Evolutionary conservation across 2,113 vertebrate genomes (phyloP), one percentile per base, ranked within the genome.

Genomic region (Xyrauchen texanus): DNA sequence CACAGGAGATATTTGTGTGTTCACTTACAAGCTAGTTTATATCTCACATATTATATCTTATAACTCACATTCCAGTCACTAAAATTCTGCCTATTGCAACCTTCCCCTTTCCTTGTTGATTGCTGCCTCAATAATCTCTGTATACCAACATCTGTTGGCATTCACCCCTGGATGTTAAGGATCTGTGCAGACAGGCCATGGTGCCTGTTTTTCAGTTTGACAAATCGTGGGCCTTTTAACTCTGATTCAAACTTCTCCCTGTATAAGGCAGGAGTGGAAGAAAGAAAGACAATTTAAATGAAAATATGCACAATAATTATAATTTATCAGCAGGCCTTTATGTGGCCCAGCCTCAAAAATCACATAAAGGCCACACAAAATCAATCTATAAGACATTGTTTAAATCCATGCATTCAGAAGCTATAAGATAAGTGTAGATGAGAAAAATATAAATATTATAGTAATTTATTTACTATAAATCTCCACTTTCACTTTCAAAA

Each of bases 181-280:
- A 97, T 95, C 91, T 99, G 96, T 94, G 98, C 94, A 6, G 97
- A 99, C 57, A 99, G 95, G 89, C 97, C 98, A 4, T 98, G 93
- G 92, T 99, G 98, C 98, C 98, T 99, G 89, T 97, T 99, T 94
- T 96, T 97, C 94, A 99, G 95, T 94, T 99, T 99, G 92, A 96
- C 95, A 91, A 99, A 98, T 90, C 97, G 96, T 87, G 98, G 97
- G 87, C 98, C 96, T 93, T 95, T 98, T 92, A 96, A 93, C 94
- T 99, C 97, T 62, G 95, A 96, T 94, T 98, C 97, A 93, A 99
- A 99, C 94, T 88, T 98, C 90, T 99, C 97, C 94, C 98, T 99
- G 93, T 90, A n/a, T 34, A 87, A 90, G 87, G 88, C 73, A 91
- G 78, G 90, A 75, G 86, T 21, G 87, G 69, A 84, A 34, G 21